Conservation (phyloP, 2,113 vertebrate species). For the Rhinogobius similis region DNA sequence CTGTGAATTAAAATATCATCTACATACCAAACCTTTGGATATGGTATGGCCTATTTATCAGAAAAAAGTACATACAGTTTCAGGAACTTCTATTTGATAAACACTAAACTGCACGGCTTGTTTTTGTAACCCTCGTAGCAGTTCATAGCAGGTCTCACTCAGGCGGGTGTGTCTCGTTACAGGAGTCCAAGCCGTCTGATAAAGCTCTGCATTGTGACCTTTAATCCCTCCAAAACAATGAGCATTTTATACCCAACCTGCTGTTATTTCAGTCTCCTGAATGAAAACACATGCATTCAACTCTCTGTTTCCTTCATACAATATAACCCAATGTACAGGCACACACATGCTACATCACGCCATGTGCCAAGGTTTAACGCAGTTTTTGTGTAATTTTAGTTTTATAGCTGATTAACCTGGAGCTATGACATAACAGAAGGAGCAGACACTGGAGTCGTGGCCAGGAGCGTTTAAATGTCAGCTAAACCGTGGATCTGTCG, state of each 20-base stretch:
- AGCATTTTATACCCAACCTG: constrained; percentile 51
- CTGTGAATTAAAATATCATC: too few relatives aligned
- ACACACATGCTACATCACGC: constrained; percentile 19
- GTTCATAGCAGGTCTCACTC: constrained; percentile 48
- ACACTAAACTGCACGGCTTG: background rate
- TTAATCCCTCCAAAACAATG: constrained; percentile 71
- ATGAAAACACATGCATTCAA: constrained; percentile 4
- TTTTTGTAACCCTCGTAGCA: constrained; percentile 29
- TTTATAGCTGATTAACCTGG: constrained; percentile 9
- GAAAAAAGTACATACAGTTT: background rate
- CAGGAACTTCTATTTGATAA: background rate
- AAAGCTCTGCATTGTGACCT: constrained; percentile 66
- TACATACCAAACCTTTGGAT: background rate
- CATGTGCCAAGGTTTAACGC: constrained; percentile 18
- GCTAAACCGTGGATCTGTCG: constrained; percentile 44
- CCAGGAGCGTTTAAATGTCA: constrained; percentile 27
- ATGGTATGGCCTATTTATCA: background rate
- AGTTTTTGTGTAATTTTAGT: constrained; percentile 26
- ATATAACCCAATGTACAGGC: background rate
- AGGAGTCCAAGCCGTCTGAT: constrained; percentile 53
- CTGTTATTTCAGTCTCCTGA: constrained; percentile 44
- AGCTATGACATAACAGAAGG: constrained; percentile 5
- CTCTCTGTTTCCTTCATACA: background rate
- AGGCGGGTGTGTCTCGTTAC: constrained; percentile 72
- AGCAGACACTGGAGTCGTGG: constrained; percentile 14